These are phyloP conservation scores for Petrolisthes cinctipes DNA, from an alignment of 2,888 invertebrate genomes.

Conservation along the genomic window DNA sequence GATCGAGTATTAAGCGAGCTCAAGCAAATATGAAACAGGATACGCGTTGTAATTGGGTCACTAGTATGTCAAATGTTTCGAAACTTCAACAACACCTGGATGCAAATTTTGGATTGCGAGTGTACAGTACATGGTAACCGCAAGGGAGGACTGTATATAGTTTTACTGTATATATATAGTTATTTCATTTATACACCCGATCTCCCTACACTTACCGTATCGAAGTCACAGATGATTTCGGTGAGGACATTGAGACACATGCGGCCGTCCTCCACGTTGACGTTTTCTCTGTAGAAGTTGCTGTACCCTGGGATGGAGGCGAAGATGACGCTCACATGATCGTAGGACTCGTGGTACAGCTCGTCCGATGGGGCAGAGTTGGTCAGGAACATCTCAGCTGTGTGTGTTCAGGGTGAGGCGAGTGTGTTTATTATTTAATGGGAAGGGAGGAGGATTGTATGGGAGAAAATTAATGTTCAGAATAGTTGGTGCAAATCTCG, in stretches of 20 bases:
- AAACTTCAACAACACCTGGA: no score
- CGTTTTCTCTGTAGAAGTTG: slow-evolving; percentile 76
- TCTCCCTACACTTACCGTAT: slow-evolving; percentile 76
- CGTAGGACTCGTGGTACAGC: slow-evolving; percentile 89
- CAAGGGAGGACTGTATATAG: no score
- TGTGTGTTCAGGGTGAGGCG: background rate
- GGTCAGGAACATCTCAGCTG: slow-evolving; percentile 84
- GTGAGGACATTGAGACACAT: slow-evolving; percentile 83
- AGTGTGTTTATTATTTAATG: background rate
- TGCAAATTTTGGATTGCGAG: no score
- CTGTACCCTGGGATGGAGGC: slow-evolving; percentile 89
- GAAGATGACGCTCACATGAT: slow-evolving; percentile 94
- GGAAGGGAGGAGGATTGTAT: background rate
- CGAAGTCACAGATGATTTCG: slow-evolving; percentile 92
- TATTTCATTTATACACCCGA: no score
- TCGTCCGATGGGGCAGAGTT: slow-evolving; percentile 77
- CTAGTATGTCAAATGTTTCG: no score
- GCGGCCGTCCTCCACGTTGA: slow-evolving; percentile 72
- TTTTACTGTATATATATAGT: no score
- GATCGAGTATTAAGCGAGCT: no score
- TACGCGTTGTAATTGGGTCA: no score
- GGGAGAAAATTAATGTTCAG: background rate
- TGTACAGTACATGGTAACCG: no score
- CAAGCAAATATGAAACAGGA: no score
- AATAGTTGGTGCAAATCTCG: background rate